These are phyloP conservation scores for Cervus canadensis DNA, from an alignment of 2,113 vertebrate genomes.

Conservation along the genomic window DNA sequence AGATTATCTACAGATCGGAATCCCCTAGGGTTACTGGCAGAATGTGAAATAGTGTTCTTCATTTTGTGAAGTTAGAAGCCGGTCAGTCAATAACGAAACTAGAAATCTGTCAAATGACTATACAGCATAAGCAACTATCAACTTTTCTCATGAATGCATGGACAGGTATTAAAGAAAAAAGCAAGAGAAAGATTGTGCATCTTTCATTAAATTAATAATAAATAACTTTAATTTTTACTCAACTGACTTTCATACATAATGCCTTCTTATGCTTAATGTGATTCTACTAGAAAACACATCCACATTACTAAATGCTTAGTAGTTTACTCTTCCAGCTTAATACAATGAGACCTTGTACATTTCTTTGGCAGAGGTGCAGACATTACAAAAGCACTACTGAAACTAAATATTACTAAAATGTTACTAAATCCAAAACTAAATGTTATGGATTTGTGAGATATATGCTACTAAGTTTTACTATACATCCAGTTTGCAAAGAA, in stretches of 20 bases:
- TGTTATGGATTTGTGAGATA: neutral
- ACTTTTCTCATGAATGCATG: neutral
- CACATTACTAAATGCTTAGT: neutral
- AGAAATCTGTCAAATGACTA: neutral
- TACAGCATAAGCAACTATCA: neutral
- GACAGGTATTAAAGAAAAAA: neutral
- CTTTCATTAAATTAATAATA: slow-evolving; percentile 29
- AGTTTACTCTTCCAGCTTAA: neutral
- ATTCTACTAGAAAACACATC: neutral
- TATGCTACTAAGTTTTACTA: neutral
- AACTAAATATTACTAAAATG: neutral
- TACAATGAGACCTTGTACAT: neutral
- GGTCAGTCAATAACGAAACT: neutral
- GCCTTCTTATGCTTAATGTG: neutral
- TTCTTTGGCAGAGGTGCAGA: neutral
- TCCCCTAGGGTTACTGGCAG: neutral
- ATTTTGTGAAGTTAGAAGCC: neutral
- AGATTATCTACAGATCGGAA: neutral
- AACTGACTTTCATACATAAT: neutral
- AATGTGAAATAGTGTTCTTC: neutral
- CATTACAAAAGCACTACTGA: neutral
- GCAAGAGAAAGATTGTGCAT: neutral
- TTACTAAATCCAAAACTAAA: neutral
- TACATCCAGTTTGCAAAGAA: neutral
- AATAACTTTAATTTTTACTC: slow-evolving; percentile 5